Conservation (phyloP, 2,797 vertebrate genomes). For the Chiloscyllium punctatum region DNA sequence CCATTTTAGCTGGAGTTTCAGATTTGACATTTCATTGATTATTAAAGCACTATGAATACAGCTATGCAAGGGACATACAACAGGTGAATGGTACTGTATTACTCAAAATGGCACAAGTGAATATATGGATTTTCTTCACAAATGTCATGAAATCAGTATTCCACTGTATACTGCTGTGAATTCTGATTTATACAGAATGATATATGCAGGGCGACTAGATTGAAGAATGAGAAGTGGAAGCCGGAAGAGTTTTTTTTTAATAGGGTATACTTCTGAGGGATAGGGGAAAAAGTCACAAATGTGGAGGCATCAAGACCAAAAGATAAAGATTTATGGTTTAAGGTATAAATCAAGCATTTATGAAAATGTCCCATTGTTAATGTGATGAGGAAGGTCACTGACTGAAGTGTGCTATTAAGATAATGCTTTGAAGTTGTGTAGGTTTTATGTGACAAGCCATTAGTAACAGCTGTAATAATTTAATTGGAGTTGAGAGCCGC, state of each 20-base stretch:
- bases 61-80: neutral
- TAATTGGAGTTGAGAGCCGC: conserved; percentile 21
- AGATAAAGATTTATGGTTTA: neutral
- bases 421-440: conserved; percentile 32
- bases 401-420: conserved; percentile 26
- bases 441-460: conserved; percentile 25
- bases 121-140: neutral
- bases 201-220: neutral
- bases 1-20: neutral
- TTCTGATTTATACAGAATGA: neutral
- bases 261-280: neutral
- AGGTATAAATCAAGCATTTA: conserved; percentile 25
- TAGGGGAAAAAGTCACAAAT: neutral
- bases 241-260: neutral
- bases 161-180: neutral
- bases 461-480: conserved; percentile 15
- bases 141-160: neutral
- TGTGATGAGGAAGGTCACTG: conserved; percentile 1
- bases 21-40: conserved; percentile 2
- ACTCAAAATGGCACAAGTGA: conserved; percentile 21
- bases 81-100: neutral
- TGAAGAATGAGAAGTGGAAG: conserved; percentile 12
- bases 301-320: neutral
- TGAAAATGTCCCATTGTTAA: conserved; percentile 31
- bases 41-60: neutral